Base-by-base conservation (phyloP, 1,140 invertebrate genomes). In the Cyclina sinensis region DNA sequence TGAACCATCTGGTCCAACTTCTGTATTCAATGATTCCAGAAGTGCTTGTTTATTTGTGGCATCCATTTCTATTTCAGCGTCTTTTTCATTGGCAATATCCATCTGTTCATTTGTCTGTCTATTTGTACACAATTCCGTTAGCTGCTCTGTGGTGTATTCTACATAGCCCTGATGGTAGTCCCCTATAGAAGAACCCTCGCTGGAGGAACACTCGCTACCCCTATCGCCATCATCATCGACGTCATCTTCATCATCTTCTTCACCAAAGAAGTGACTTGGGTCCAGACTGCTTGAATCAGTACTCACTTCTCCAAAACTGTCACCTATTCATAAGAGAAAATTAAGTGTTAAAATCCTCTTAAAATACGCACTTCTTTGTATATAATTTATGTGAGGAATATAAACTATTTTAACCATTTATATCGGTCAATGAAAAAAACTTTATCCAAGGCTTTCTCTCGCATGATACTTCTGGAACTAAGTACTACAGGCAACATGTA, bases 71-170 rank as follows among this genome's bases (percentile, higher is more conserved):
- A 24, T 57, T 5, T 9, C 79, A 37, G 39, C 37, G n/a, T 43
- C 65, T 21, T 32, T n/a, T 68, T 65, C 62, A 11, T 5, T 18
- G 18, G 32, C 35, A 39, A 37, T 62, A 27, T 37, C 39, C 3
- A n/a, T 18, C 12, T 35, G 35, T 27, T 18, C 11, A 16, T 24
- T 82, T n/a, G 43, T 2, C 16, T 51, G 59, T 65, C 37, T 65
- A 37, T 48, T 83, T 48, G 35, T 48, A 70, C 62, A 68, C 18
- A 85, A 32, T n/a, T 78, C 57, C 27, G 74, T 30, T 16, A 87
- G 59, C 21, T 87, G 74, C 27, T 80, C 74, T 0, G 74, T 78
- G 18, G 85, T 79, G 46, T 87, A 87, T 51, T 87, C 76, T 21
- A 68, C 30, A n/a, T 62, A 87, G n/a, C 59, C 76, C 59, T 79